A percentile compares a stretch with the other conserved stretches of the same genome.
These are phyloP conservation scores for Dallia pectoralis DNA, from an alignment of 2,797 vertebrate species.

Conservation along the genomic window DNA sequence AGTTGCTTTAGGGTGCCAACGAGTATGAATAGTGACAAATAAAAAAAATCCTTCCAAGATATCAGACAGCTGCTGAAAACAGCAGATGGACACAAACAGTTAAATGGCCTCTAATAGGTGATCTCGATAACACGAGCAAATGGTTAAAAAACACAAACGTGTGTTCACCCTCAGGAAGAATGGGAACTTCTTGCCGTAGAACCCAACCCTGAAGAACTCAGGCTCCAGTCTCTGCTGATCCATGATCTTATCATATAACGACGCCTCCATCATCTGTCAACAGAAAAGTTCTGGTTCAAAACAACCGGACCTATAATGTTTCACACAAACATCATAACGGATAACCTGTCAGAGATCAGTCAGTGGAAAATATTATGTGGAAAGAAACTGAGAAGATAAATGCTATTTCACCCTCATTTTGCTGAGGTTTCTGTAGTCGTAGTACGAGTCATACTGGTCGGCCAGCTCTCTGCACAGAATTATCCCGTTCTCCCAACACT, in stretches of 20 bases:
- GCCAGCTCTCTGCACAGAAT: slow-evolving; percentile 96
- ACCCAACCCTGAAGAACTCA: slow-evolving; percentile 97
- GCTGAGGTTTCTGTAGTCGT: slow-evolving; percentile 98
- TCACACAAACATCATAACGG: background rate
- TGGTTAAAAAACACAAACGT: background rate
- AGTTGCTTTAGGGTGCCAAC: background rate
- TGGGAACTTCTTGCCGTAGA: slow-evolving; percentile 98
- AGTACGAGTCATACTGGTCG: slow-evolving; percentile 96
- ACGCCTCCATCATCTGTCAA: slow-evolving; percentile 95
- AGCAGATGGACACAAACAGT: background rate
- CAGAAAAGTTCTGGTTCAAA: background rate
- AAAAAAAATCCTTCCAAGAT: background rate
- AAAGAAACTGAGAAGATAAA: background rate
- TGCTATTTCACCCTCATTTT: slow-evolving; percentile 92
- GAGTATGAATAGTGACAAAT: background rate
- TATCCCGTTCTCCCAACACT: slow-evolving; percentile 99
- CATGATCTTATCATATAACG: slow-evolving; percentile 99
- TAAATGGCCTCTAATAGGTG: background rate
- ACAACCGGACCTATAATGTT: background rate
- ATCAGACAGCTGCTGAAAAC: background rate
- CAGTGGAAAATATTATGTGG: background rate
- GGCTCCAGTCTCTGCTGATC: slow-evolving; percentile 97
- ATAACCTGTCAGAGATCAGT: background rate
- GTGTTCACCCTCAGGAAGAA: slow-evolving; percentile 92
- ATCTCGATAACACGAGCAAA: background rate